These are phyloP conservation scores for Caerostris darwini DNA, from an alignment of 1,140 invertebrate species.

Conservation along the genomic window DNA sequence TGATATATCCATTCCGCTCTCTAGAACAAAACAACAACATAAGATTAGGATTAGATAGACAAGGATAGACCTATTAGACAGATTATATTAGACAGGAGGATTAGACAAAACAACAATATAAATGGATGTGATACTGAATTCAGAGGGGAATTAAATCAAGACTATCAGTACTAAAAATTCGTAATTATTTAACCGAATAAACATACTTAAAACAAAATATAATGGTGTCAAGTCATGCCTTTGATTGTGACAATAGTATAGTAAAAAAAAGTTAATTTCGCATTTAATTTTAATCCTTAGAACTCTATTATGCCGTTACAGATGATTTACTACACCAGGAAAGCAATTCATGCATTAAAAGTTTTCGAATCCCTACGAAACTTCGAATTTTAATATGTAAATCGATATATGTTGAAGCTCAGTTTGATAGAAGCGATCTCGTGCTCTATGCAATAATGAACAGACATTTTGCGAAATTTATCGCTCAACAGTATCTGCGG, in stretches of 20 bases:
- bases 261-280: neutral
- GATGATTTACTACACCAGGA: neutral
- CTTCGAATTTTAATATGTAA: neutral
- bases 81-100: too few species aligned
- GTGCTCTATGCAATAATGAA: neutral
- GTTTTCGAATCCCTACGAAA: neutral
- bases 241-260: neutral
- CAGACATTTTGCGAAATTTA: slow-evolving; percentile 17
- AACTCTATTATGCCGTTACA: neutral
- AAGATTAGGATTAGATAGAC: too few species aligned
- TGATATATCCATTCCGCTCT: too few species aligned
- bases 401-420: neutral
- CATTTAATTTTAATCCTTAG: neutral
- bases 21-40: too few species aligned
- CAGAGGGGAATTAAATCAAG: too few species aligned
- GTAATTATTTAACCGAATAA: too few species aligned
- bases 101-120: too few species aligned
- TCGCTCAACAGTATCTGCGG: neutral
- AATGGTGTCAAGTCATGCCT: too few species aligned
- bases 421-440: neutral
- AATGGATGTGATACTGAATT: too few species aligned
- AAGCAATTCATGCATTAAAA: neutral
- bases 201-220: too few species aligned
- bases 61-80: too few species aligned
- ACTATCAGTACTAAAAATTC: too few species aligned